These are phyloP conservation scores for Miniopterus natalensis DNA, from an alignment of 2,113 vertebrate species.

Conservation along the genomic window DNA sequence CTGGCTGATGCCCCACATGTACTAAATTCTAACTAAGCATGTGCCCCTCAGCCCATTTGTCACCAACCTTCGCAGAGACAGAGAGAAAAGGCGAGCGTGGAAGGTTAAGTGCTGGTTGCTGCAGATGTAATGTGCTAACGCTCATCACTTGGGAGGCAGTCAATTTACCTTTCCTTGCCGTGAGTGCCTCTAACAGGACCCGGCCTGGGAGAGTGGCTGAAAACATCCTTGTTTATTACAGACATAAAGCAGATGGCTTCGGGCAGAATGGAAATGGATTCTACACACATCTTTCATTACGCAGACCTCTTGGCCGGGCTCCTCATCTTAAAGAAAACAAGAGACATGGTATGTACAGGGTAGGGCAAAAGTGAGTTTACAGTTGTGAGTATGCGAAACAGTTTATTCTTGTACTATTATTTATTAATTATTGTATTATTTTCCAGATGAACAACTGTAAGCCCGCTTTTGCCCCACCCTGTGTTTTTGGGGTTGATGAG, in stretches of 20 bases:
- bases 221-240: constrained; percentile 68
- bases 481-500: neutral
- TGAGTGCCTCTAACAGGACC: neutral
- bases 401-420: neutral
- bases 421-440: neutral
- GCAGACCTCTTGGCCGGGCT: constrained; percentile 57
- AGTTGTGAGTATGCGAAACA: neutral
- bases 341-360: neutral
- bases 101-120: neutral
- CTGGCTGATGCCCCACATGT: neutral
- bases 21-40: neutral
- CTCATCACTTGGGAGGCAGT: neutral
- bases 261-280: constrained; percentile 73
- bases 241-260: constrained; percentile 73
- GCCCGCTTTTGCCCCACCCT: neutral
- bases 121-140: neutral
- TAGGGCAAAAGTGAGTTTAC: neutral
- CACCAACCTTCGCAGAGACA: neutral
- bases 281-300: constrained; percentile 66
- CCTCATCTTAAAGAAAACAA: constrained; percentile 67
- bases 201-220: neutral
- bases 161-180: constrained; percentile 23
- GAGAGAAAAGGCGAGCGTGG: neutral
- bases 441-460: neutral
- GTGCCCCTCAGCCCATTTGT: neutral